Base-by-base conservation (phyloP, 1,140 invertebrate genomes). In the Ips typographus region DNA sequence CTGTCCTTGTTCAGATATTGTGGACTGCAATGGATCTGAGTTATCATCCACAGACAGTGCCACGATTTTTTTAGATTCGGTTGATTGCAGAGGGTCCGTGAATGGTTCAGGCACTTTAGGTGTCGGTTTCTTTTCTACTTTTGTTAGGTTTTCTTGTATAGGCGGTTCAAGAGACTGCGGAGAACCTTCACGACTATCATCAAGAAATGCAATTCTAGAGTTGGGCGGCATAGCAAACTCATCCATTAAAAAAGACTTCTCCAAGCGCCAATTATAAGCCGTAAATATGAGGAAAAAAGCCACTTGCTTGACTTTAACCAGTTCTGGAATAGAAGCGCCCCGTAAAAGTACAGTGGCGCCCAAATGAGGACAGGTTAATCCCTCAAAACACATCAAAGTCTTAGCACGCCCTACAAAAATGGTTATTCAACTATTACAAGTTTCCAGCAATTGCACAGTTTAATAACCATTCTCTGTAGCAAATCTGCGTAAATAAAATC, bases 311-410 rank as follows among this genome's bases (percentile, higher is more conserved):
- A 97, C 87, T 77, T 88, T 86, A 6, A 87, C 85, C 4, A 99
- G 82, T 80, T 99, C 96, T 4, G 82, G 77, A 58, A 88, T 81
- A 0, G 87, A 85, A 2, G 86, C 91, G 0, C 96, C 96, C 42
- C 94, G 86, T 1, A 99, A 78, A 4, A 98, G 78, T 41, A 99
- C 90, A 1, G 95, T 96, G 75, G 93, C 95, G 0, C 95, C 95
- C 1, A 96, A 83, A 73, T 94, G 87, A 1, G 91, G 87, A 77
- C 86, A 85, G 0, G 90, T 87, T 77, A 95, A 94, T 1, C 95
- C 94, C 81, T 98, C 96, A 74, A 99, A 92, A 72, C 94, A 93
- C 93, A 98, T 94, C 1, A 98, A 79, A 0, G 93, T 95, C 85
- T 98, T 98, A 2, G 81, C 22, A 22, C 22, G 22, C 22, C 22